A percentile compares a stretch with the other conserved stretches of the same genome.
phyloP scores from a whole-genome alignment of 2,888 invertebrate species.

The Antheraea yamamai region DNA sequence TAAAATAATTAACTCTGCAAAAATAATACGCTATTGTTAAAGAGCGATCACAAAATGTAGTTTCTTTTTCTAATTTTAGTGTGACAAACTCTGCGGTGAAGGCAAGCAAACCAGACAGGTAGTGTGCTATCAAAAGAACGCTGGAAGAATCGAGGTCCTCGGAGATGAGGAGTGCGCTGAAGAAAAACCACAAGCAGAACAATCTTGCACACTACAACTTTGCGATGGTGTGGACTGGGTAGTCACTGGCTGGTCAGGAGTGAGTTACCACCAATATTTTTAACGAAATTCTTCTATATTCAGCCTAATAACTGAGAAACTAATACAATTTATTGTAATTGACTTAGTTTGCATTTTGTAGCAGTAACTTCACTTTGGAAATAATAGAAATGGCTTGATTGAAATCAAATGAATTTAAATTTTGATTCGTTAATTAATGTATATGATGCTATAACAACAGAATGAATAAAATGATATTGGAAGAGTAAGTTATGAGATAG shows the following conservation, averaged over 20 bases:
- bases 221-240: conserved; percentile 97
- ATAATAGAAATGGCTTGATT: too few species aligned
- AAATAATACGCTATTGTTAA: not conserved
- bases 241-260: conserved; percentile 92
- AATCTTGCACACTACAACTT: conserved; percentile 88
- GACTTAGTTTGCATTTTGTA: too few species aligned
- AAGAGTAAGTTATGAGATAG: too few species aligned
- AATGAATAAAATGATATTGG: too few species aligned
- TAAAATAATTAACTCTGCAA: not conserved
- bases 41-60: not conserved
- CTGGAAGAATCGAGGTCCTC: conserved; percentile 85
- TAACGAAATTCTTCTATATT: not conserved
- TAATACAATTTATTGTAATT: too few species aligned
- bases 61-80: conserved; percentile 75
- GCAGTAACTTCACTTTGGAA: too few species aligned
- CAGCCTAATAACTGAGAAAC: not conserved
- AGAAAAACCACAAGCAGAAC: conserved; percentile 86
- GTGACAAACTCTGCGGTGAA: conserved; percentile 94
- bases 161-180: conserved; percentile 85
- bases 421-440: too few species aligned
- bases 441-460: too few species aligned
- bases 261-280: conserved; percentile 68
- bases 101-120: conserved; percentile 92
- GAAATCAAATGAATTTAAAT: too few species aligned
- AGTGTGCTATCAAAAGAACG: conserved; percentile 87